These are phyloP conservation scores for Andrena dorsata DNA, from an alignment of 2,888 invertebrate genomes.

Conservation along the genomic window DNA sequence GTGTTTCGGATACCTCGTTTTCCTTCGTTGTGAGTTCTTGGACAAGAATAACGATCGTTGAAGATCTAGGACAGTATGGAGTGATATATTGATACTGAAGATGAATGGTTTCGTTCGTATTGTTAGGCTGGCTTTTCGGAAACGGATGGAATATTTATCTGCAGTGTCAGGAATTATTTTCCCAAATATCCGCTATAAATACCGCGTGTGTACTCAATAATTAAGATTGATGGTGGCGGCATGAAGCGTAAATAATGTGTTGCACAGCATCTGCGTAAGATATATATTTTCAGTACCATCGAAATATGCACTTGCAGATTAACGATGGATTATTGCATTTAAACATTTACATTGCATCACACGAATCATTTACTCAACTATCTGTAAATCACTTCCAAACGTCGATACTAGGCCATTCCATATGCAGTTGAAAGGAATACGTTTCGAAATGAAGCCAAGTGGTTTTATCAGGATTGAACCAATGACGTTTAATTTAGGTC, in stretches of 20 bases:
- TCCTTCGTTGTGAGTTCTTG: no score
- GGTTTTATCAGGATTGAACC: no score
- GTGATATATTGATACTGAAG: neutral
- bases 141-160: constrained; percentile 21
- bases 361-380: neutral
- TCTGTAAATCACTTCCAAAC: neutral
- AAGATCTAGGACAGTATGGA: no score
- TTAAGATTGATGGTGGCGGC: constrained; percentile 54
- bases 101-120: neutral
- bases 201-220: constrained; percentile 41
- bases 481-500: no score
- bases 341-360: constrained; percentile 24
- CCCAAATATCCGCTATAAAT: constrained; percentile 45
- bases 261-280: neutral
- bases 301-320: constrained; percentile 1
- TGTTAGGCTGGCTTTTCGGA: neutral
- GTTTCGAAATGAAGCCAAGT: neutral
- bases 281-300: constrained; percentile 29
- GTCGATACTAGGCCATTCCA: neutral
- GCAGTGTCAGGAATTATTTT: constrained; percentile 46
- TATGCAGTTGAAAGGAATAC: neutral
- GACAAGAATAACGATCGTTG: no score
- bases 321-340: constrained; percentile 16
- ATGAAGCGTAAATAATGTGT: constrained; percentile 36
- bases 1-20: no score